Base-by-base conservation (phyloP, 1,140 invertebrate species). In the Bemisia tabaci region DNA sequence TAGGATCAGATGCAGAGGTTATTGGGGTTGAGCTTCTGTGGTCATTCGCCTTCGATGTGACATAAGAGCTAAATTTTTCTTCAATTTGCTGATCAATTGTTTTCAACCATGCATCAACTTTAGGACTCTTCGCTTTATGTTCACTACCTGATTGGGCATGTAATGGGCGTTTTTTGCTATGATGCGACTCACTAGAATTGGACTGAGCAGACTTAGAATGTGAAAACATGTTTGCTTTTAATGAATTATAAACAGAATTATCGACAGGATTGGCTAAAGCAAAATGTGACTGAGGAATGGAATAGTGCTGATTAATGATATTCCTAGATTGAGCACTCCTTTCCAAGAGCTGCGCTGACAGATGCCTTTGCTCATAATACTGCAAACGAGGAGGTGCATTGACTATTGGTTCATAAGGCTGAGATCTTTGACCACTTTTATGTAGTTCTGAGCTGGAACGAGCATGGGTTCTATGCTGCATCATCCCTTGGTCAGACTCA, bases 1-100 rank as follows among this genome's bases (percentile, higher is more conserved):
- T n/a, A n/a, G n/a, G n/a, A n/a, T n/a, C n/a, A n/a, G n/a, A n/a
- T n/a, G n/a, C n/a, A n/a, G n/a, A n/a, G n/a, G n/a, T n/a, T n/a
- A n/a, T n/a, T n/a, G n/a, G n/a, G n/a, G n/a, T n/a, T n/a, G n/a
- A n/a, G n/a, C n/a, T n/a, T n/a, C n/a, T n/a, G n/a, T n/a, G n/a
- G n/a, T n/a, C n/a, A n/a, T n/a, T 65, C 12, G 67, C 66, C 61
- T 69, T 71, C 2, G 69, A 64, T 1, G 69, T 69, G 2, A 70
- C 64, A 59, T 73, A 73, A 21, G 71, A 71, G 24, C 68, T 72
- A 23, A 84, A 70, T 63, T 77, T 79, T 67, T 83, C 78, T 60
- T 83, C 80, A 17, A 82, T 82, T 71, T 83, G 80, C 64, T 81
- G 77, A 68, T 84, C 81, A 61, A 81, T 80, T 0, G 76, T 76